Percentiles rank a stretch among this genome's conserved stretches.
These are phyloP conservation scores for Callospermophilus lateralis DNA, from an alignment of 2,113 vertebrate species.

Conservation along the genomic window DNA sequence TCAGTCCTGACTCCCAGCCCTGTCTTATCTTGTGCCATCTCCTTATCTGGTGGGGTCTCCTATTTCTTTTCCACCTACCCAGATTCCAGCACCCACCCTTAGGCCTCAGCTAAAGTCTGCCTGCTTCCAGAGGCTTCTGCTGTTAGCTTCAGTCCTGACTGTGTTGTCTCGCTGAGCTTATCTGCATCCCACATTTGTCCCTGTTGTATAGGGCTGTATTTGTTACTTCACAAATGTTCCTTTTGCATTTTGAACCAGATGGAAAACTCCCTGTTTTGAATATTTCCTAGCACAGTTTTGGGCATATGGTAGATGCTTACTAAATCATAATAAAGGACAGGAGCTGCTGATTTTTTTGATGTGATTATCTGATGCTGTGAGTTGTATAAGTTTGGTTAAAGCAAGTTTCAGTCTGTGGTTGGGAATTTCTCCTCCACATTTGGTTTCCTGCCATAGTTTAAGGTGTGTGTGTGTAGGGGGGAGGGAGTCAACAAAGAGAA, in stretches of 20 bases:
- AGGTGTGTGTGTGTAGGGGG: not conserved
- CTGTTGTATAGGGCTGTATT: not conserved
- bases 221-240: not conserved
- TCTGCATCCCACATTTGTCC: not conserved
- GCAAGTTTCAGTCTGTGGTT: slow-evolving; percentile 11
- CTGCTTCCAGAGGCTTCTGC: not conserved
- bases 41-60: not conserved
- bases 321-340: slow-evolving; percentile 20
- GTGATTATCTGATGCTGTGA: not conserved
- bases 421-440: slow-evolving; percentile 45
- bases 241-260: not conserved
- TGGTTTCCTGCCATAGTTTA: slow-evolving; percentile 19
- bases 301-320: not conserved
- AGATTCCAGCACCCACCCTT: not conserved
- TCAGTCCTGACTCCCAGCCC: not conserved
- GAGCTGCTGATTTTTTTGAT: slow-evolving; percentile 8
- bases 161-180: not conserved
- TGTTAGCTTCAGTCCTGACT: not conserved
- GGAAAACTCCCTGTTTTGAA: not conserved
- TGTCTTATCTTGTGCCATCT: not conserved
- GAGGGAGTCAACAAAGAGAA: not conserved
- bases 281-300: not conserved
- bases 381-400: not conserved
- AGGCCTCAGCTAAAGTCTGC: not conserved
- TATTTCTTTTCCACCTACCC: not conserved